phyloP scores from a whole-genome alignment of 2,113 vertebrate species.

The Calcarius ornatus region DNA sequence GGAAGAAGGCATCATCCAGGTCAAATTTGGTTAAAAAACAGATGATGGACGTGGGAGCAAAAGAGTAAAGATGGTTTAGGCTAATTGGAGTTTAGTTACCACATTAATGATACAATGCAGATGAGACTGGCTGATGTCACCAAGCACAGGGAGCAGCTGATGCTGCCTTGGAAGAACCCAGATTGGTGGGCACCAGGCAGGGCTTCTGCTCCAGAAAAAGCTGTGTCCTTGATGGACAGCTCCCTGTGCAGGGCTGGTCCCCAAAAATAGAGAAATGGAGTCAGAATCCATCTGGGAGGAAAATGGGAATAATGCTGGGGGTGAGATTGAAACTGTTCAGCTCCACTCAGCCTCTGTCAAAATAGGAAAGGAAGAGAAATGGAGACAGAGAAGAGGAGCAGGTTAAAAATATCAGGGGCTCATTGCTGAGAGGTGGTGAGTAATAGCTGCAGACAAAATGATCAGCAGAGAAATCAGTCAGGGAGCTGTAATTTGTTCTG shows the following conservation, averaged over 20 bases:
- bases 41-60: fast-evolving
- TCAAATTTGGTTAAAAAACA: not conserved
- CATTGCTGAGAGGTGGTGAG: not conserved
- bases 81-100: not conserved
- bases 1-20: not conserved
- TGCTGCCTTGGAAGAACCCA: not conserved
- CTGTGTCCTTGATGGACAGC: not conserved
- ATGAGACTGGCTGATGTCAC: not conserved
- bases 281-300: not conserved
- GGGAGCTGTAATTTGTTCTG: constrained; percentile 20
- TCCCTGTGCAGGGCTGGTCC: not conserved
- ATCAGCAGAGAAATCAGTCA: not conserved
- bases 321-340: not conserved
- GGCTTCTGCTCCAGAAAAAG: not conserved
- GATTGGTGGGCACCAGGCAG: not conserved
- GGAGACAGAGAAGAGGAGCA: not conserved
- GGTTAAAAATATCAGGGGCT: constrained; percentile 20
- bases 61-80: not conserved
- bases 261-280: not conserved
- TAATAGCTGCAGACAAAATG: not conserved
- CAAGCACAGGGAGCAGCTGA: not conserved
- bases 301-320: not conserved
- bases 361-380: not conserved
- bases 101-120: not conserved
- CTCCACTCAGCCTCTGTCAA: not conserved